Base-by-base conservation (phyloP, 1,140 invertebrate genomes). In the Leptestheria dahalacensis region DNA sequence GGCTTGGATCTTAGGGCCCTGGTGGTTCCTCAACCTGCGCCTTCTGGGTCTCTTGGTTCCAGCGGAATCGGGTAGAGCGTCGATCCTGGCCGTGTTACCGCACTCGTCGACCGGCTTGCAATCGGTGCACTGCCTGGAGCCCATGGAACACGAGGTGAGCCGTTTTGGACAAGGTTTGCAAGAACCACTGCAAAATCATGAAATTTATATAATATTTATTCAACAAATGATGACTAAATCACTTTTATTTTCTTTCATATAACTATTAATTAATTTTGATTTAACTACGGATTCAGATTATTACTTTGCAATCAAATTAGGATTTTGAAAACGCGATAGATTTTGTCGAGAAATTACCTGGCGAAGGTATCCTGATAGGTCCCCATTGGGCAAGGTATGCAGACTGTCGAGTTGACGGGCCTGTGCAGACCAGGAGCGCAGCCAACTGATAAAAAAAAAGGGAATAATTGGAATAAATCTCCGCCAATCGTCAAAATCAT, bases 331-430 rank as follows among this genome's bases (percentile, higher is more conserved):
- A 1, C 0, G 23, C 23, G 48, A 49, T 9, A 49, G 4, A 49
- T 4, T 20, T 20, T 9, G 4, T 9, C 15, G 20, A 29, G 1
- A 29, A 21, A 28, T 55, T 59, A 60, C 58, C 47, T 49, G 21
- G 58, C 26, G 33, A 60, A 60, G 26, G 25, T 60, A 24, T 60
- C 58, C 41, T 60, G 58, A 20, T 60, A 60, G 11, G 58, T 52
- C 26, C 58, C 58, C 58, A 60, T 60, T 3, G 58, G 58, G 21
- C 58, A 60, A 20, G 58, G 58, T 51, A 60, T 60, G 51, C 58
- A 60, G 15, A 60, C 58, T 15, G 48, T 60, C n/a, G 58, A 53
- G 29, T 60, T 60, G 24, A 33, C n/a, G 18, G 58, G 58, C 49
- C 58, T 48, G 28, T 60, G 51, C 28, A 60, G 51, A 28, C 58